Conservation (phyloP, 2,113 vertebrate genomes). For the Gymnarchus niloticus region DNA sequence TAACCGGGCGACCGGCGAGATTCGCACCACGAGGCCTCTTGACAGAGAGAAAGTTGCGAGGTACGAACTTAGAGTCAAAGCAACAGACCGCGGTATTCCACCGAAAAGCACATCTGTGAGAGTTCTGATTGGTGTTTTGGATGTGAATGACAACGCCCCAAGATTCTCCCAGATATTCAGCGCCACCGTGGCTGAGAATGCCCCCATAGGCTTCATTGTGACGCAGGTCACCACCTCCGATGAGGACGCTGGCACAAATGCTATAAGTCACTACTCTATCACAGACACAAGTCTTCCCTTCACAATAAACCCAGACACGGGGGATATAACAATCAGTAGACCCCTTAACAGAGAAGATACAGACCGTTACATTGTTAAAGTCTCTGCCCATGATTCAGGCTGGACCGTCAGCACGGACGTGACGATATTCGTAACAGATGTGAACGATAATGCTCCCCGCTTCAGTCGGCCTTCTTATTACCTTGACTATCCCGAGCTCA, state of each 20-base stretch:
- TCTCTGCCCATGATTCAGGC: slow-evolving; percentile 89
- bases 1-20: slow-evolving; percentile 79
- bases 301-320: slow-evolving; percentile 77
- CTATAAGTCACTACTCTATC: slow-evolving; percentile 85
- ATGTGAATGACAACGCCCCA: slow-evolving; percentile 93
- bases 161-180: slow-evolving; percentile 96
- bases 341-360: slow-evolving; percentile 89
- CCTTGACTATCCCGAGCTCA: slow-evolving; percentile 84
- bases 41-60: slow-evolving; percentile 80
- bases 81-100: slow-evolving; percentile 75
- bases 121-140: slow-evolving; percentile 78
- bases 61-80: slow-evolving; percentile 75
- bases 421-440: slow-evolving; percentile 84
- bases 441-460: slow-evolving; percentile 87
- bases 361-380: slow-evolving; percentile 80
- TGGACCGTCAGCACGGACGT: slow-evolving; percentile 97
- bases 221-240: slow-evolving; percentile 89
- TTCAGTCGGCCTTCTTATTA: slow-evolving; percentile 91
- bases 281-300: slow-evolving; percentile 80
- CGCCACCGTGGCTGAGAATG: slow-evolving; percentile 84
- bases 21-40: slow-evolving; percentile 75
- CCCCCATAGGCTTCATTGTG: slow-evolving; percentile 81
- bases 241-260: slow-evolving; percentile 81
- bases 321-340: slow-evolving; percentile 85
- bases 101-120: slow-evolving; percentile 70